Percentiles rank a stretch among this genome's conserved stretches.
phyloP scores from a whole-genome alignment of 2,888 invertebrate species.

The Chaitophorus viminalis region DNA sequence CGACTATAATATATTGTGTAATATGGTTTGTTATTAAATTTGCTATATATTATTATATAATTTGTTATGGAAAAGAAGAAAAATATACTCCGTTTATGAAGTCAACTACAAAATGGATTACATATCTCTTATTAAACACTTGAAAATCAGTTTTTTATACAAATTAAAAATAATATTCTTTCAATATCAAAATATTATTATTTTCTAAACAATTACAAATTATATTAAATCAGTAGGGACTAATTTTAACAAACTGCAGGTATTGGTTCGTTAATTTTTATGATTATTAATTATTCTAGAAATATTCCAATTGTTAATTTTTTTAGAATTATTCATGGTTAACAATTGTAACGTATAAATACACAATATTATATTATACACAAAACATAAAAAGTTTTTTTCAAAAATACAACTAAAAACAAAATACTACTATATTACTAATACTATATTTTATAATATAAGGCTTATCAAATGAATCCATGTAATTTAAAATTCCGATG shows the following conservation, averaged over 20 bases:
- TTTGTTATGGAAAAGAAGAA: neutral
- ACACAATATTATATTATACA: too few species aligned
- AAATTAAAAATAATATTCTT: constrained; percentile 7
- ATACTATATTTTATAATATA: neutral
- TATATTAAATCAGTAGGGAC: neutral
- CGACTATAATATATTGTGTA: neutral
- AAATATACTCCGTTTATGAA: neutral
- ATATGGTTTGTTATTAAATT: neutral
- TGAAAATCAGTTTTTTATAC: constrained; percentile 7
- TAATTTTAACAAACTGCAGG: neutral
- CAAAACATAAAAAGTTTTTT: too few species aligned
- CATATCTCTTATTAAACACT: constrained; percentile 2
- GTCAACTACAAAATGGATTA: constrained; percentile 5
- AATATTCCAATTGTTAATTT: neutral
- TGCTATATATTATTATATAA: too few species aligned
- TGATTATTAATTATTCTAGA: neutral
- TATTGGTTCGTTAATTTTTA: neutral
- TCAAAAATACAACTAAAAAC: too few species aligned
- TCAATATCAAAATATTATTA: neutral
- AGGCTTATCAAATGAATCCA: neutral
- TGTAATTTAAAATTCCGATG: neutral
- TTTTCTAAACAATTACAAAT: neutral
- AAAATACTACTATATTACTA: neutral
- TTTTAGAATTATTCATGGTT: neutral
- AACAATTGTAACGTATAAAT: too few species aligned